phyloP scores from a whole-genome alignment of 1,140 invertebrate genomes.

The Leptopilina boulardi region DNA sequence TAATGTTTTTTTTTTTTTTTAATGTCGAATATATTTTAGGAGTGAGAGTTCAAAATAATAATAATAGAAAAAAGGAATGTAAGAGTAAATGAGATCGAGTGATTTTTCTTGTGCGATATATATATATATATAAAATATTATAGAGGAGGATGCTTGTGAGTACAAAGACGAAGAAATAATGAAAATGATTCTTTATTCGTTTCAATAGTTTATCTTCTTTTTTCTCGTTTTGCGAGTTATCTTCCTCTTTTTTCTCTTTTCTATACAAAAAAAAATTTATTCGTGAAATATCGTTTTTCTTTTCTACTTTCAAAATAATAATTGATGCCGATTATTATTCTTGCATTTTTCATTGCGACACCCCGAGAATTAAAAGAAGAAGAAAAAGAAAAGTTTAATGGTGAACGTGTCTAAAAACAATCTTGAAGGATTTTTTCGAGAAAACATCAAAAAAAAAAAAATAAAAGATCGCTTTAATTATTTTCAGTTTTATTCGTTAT shows the following conservation, averaged over 20 bases:
- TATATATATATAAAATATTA: too few species aligned
- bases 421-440: background rate
- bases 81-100: conserved; percentile 26
- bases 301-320: conserved; percentile 61
- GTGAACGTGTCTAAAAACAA: background rate
- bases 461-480: background rate
- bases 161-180: conserved; percentile 36
- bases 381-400: background rate
- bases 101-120: conserved; percentile 7
- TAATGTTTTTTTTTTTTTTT: conserved; percentile 37
- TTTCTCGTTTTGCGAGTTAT: conserved; percentile 52
- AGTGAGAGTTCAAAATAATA: background rate
- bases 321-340: conserved; percentile 50
- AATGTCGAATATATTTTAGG: conserved; percentile 50
- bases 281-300: conserved; percentile 50
- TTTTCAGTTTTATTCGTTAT: background rate
- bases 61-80: conserved; percentile 22
- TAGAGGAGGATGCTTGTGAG: conserved; percentile 30
- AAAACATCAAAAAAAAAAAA: background rate
- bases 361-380: conserved; percentile 15
- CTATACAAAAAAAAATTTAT: conserved; percentile 37
- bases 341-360: conserved; percentile 46
- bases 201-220: conserved; percentile 44
- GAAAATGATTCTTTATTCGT: conserved; percentile 49
- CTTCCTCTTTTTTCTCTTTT: conserved; percentile 53